Percentiles rank a stretch among this genome's conserved stretches.
Conservation (phyloP, 2,797 vertebrate species). For the Pogoniulus pusillus region DNA sequence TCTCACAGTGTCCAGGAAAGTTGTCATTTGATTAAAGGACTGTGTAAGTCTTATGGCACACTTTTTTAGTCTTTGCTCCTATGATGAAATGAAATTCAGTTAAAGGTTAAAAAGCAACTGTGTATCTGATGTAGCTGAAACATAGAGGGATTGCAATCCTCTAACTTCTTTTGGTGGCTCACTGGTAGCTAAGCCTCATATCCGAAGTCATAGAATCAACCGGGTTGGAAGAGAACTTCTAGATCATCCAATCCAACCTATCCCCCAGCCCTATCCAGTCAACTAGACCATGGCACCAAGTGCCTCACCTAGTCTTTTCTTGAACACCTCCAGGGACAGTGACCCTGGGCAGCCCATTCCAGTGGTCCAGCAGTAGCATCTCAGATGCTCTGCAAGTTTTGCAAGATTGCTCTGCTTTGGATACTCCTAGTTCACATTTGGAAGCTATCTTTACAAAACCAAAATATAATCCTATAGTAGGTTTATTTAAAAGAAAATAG, state of each 20-base stretch:
- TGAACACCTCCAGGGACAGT: too few species aligned
- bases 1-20: not conserved
- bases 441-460: not conserved
- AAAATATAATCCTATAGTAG: not conserved
- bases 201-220: too few species aligned
- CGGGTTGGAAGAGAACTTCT: too few species aligned
- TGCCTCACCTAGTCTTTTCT: too few species aligned
- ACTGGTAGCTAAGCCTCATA: not conserved
- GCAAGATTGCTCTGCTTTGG: not conserved
- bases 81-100: not conserved
- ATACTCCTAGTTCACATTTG: not conserved
- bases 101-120: not conserved
- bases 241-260: too few species aligned
- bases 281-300: too few species aligned
- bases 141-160: not conserved
- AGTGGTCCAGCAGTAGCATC: not conserved
- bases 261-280: too few species aligned
- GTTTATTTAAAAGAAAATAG: not conserved
- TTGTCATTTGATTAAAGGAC: not conserved
- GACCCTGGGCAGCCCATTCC: too few species aligned
- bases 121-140: not conserved
- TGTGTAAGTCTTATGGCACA: not conserved
- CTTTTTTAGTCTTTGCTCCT: not conserved
- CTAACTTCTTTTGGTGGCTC: not conserved
- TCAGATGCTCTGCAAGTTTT: not conserved